Base-by-base conservation (phyloP, 2,113 vertebrate species). In the Phalacrocorax aristotelis region DNA sequence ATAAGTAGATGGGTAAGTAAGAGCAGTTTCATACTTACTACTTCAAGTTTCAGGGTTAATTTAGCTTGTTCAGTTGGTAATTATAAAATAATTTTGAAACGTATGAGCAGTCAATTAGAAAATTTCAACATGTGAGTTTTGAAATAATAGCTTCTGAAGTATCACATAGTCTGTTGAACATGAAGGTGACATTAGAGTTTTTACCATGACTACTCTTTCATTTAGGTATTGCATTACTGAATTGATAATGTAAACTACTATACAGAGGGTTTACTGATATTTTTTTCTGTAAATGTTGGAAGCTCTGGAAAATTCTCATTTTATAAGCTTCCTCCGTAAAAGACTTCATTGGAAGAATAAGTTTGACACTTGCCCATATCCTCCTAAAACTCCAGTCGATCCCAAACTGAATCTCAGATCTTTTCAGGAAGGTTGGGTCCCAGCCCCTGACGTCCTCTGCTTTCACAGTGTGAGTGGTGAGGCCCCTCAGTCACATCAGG, bases 21-120 rank as follows among this genome's bases (percentile, higher is more conserved):
- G 32, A 96, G 44, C 81, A 74, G 60, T 90, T 96, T 87, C 87
- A 70, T 91, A 69, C 58, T 74, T 77, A 66, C 22, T 78, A 36
- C 84, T 85, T 83, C 71, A 91, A 90, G 51, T 55, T 94, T 94
- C 76, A 71, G 52, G 75, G 65, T 97, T 95, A 95, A 91, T 89
- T 87, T 93, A 95, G 29, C 88, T 87, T 84, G 54, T 91, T 86
- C 83, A 60, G 25, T n/a, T 77, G 54, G 40, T 87, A 84, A 79
- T 92, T 91, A 76, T 74, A 83, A 93, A 89, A 79, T 61, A 6
- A 83, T 91, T 94, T 92, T 94, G 75, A 90, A 80, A 92, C 0
- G 2, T 90, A 38, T 46, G 90, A 93, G 57, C 91, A 87, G 66
- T 91, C 87, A 93, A 57, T 88, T 77, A 96, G 91, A 95, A 96